phyloP scores from a whole-genome alignment of 2,797 vertebrate species.

The Oceanodroma leucorhoa region DNA sequence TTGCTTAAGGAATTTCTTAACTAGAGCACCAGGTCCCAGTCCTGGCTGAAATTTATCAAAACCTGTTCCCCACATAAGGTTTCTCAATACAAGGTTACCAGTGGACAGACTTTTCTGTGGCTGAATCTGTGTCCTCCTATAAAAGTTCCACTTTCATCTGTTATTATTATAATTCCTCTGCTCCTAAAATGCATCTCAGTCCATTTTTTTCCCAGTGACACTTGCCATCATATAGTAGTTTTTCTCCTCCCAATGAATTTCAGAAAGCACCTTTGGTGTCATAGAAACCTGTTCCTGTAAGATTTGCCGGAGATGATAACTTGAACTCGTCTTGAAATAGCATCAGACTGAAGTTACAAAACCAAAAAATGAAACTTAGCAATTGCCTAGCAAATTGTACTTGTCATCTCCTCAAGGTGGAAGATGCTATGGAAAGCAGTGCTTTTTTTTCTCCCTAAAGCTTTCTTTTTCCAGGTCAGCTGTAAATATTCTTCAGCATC shows the following conservation, averaged over 20 bases:
- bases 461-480: conserved; percentile 8
- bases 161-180: not conserved
- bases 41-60: not conserved
- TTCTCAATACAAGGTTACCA: not conserved
- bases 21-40: not conserved
- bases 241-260: not conserved
- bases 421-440: not conserved
- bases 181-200: not conserved
- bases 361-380: not conserved
- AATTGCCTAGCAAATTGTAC: not conserved
- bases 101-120: not conserved
- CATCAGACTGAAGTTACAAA: not conserved
- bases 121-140: not conserved
- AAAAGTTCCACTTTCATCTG: not conserved
- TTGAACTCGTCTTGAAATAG: not conserved
- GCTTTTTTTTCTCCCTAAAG: not conserved
- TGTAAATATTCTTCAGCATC: conserved; percentile 19
- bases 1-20: not conserved
- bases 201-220: not conserved
- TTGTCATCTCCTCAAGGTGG: not conserved
- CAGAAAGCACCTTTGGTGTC: not conserved
- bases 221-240: not conserved
- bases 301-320: not conserved
- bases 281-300: not conserved
- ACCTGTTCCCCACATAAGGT: not conserved